A percentile compares a stretch with the other conserved stretches of the same genome.
Evolutionary conservation across 2,113 vertebrate species (phyloP).

Genomic region (Scomber japonicus): DNA sequence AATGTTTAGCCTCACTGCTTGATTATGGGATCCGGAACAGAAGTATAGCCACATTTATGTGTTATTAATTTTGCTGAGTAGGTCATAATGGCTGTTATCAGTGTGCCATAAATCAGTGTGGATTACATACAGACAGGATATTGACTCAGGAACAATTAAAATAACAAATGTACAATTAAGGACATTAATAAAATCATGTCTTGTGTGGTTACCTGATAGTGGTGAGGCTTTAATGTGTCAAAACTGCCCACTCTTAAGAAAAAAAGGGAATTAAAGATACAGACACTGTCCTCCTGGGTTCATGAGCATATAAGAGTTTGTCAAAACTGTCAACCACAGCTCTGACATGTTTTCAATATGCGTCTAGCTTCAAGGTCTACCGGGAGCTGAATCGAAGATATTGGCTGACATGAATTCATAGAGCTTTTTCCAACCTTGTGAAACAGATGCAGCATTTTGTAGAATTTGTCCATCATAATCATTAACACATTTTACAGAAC

Average conservation of each 20-base stretch:
- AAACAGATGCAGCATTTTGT: background rate
- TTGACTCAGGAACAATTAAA: constrained; percentile 14
- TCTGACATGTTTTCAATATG: constrained; percentile 1
- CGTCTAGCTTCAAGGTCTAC: background rate
- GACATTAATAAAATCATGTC: constrained; percentile 15
- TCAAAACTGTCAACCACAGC: constrained; percentile 27
- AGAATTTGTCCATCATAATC: background rate
- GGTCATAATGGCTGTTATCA: constrained; percentile 39
- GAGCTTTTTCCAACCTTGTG: background rate
- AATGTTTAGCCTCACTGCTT: constrained; percentile 2
- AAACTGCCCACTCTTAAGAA: background rate
- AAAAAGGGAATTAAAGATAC: constrained; percentile 1
- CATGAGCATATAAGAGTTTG: constrained; percentile 2
- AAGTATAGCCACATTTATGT: constrained; percentile 8
- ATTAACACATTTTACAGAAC: background rate
- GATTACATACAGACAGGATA: constrained; percentile 3
- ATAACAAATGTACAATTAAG: constrained; percentile 16
- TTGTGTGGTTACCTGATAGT: constrained; percentile 6
- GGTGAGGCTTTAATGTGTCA: background rate
- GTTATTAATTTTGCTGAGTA: constrained; percentile 37
- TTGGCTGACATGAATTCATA: background rate
- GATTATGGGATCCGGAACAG: constrained; percentile 30
- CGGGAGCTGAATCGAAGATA: background rate
- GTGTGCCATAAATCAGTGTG: constrained; percentile 30
- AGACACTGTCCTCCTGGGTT: constrained; percentile 19